Base-by-base conservation (phyloP, 2,888 invertebrate species). In the Danaus chrysippus region DNA sequence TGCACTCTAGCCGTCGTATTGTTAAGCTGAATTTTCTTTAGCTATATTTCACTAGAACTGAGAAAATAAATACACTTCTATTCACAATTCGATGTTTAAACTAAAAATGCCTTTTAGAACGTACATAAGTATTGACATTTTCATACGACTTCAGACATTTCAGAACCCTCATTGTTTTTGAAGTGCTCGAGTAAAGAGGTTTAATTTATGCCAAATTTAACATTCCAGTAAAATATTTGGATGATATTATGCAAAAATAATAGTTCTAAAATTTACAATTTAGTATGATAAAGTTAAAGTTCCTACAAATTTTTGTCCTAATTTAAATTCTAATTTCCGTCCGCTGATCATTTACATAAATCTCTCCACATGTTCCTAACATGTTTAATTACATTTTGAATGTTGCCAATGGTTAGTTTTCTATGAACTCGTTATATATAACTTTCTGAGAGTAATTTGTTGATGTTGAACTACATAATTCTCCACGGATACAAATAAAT, bases 321-420 rank as follows among this genome's bases (percentile, higher is more conserved):
- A 65, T 61, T 65, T 62, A 59, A 54, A 59, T 61, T 55, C 59
- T 58, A 67, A 67, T 63, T 42, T 62, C 55, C 49, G 57, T 44
- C 54, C 57, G 54, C 44, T 56, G 64, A 58, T 65, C 61, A 63
- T 61, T 63, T 67, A 63, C 65, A 67, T 67, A 67, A 59, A 65
- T 65, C 46, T 42, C 65, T 52, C 56, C 64, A 62, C 52, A 60
- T 62, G 62, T 53, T 56, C 55, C 52, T 46, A 58, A 62, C 54
- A 54, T 44, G 46, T 54, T 55, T 62, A 62, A 62, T 62, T 62
- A 62, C 52, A 56, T 62, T 62, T 58, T 54, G 19, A 12, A 11
- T 55, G 11, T 42, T 53, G 52, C 19, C 42, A 19, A 13, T 42
- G 19, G 34, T 42, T 54, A 54, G 54, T 54, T 54, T 34, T 54